Conservation (phyloP, 2,888 invertebrate genomes). For the Drosophila bunnanda region DNA sequence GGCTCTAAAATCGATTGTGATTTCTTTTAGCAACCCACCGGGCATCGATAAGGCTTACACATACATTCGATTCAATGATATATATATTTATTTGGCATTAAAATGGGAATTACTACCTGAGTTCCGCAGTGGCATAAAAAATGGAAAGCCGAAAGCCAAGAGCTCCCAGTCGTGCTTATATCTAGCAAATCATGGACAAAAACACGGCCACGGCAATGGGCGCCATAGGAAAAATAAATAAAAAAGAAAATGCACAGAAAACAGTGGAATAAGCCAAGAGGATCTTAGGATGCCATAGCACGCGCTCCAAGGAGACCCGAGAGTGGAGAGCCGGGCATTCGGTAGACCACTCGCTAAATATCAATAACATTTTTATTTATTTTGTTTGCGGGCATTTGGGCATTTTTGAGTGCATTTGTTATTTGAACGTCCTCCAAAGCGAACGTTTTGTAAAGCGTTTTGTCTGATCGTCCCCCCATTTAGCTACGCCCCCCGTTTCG, state of each 20-base stretch:
- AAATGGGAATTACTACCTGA: conserved; percentile 78
- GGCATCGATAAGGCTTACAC: conserved; percentile 57
- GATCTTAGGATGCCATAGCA: conserved; percentile 61
- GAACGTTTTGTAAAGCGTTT: conserved; percentile 77
- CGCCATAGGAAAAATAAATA: conserved; percentile 61
- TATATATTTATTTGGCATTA: conserved; percentile 63
- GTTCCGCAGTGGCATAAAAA: conserved; percentile 71
- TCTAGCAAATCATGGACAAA: conserved; percentile 77
- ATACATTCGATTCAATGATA: conserved; percentile 38
- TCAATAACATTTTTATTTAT: conserved; percentile 80
- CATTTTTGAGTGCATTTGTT: conserved; percentile 80
- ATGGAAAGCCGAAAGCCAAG: conserved; percentile 39
- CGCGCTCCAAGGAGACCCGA: conserved; percentile 48
- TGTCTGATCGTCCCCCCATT: conserved; percentile 48
- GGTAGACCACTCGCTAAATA: conserved; percentile 70
- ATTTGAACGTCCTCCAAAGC: conserved; percentile 73
- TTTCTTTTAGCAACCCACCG: background rate
- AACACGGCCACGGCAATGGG: conserved; percentile 39
- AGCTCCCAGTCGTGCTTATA: conserved; percentile 56
- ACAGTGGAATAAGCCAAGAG: conserved; percentile 52
- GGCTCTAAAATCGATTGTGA: conserved; percentile 43
- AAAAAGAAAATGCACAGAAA: conserved; percentile 48
- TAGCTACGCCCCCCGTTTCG: conserved; percentile 18
- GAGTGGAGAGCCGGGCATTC: background rate
- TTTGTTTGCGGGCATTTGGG: conserved; percentile 79